Conservation (phyloP, 2,113 vertebrate genomes). For the Axis porcinus region DNA sequence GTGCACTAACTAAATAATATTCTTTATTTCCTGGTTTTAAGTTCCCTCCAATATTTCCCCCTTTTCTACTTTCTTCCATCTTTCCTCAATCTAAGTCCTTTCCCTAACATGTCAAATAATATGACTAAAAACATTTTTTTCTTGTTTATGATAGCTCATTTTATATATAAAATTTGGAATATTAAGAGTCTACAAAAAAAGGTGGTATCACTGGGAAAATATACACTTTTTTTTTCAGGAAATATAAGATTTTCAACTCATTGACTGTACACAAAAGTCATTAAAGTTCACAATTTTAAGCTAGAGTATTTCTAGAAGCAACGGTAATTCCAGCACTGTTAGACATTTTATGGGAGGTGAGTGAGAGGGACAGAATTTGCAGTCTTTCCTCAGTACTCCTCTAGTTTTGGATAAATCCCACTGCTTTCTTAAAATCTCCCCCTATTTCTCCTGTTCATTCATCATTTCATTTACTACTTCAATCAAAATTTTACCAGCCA, state of each 20-base stretch:
- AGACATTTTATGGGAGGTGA: neutral
- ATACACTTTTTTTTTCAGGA: neutral
- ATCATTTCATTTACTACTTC: neutral
- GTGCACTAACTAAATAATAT: neutral
- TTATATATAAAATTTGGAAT: neutral
- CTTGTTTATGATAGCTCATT: neutral
- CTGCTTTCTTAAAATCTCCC: neutral
- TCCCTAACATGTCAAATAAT: neutral
- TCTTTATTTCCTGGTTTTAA: neutral
- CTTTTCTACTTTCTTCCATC: neutral
- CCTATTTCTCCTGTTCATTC: neutral
- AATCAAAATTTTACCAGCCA: slow-evolving; percentile 79
- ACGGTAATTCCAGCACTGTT: neutral
- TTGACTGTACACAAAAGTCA: neutral
- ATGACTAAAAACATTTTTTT: neutral
- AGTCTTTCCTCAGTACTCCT: neutral
- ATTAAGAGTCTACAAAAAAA: neutral
- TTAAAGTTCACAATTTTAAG: neutral
- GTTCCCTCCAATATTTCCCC: neutral
- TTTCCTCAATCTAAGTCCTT: neutral
- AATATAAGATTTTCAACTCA: neutral
- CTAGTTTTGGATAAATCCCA: neutral
- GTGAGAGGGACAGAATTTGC: neutral
- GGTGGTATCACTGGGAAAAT: neutral
- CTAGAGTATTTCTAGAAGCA: neutral